These are phyloP conservation scores for Rhagonycha lutea DNA, from an alignment of 2,888 invertebrate species.

Conservation along the genomic window DNA sequence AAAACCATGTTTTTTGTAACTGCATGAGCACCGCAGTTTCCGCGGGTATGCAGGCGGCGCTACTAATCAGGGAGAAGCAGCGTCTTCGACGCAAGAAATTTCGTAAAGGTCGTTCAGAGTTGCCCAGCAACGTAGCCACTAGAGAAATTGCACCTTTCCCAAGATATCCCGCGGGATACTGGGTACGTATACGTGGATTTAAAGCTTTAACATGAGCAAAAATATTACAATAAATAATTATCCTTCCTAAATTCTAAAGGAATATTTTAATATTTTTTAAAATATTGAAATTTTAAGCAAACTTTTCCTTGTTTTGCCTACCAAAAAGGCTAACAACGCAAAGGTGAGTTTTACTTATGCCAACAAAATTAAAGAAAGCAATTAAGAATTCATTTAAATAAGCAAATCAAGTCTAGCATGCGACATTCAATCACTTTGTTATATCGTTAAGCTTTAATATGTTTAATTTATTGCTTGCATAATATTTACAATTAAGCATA, in stretches of 20 bases:
- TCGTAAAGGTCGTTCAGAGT: constrained; percentile 74
- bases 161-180: constrained; percentile 73
- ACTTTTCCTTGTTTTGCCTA: constrained; percentile 1
- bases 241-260: neutral
- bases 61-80: constrained; percentile 89
- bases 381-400: neutral
- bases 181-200: constrained; percentile 46
- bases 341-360: neutral
- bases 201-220: neutral
- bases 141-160: constrained; percentile 87
- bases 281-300: neutral
- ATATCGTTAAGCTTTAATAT: neutral
- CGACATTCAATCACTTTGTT: neutral
- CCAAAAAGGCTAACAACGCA: neutral
- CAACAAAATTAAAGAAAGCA: neutral
- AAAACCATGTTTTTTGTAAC: constrained; percentile 33
- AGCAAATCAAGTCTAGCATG: neutral
- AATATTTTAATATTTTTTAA: neutral
- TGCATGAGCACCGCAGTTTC: constrained; percentile 57
- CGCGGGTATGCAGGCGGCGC: constrained; percentile 90
- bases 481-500: neutral
- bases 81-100: constrained; percentile 82
- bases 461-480: neutral
- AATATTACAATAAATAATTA: neutral
- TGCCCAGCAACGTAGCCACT: constrained; percentile 87